Conservation (phyloP, 2,888 invertebrate species). For the Perizoma affinitatum region DNA sequence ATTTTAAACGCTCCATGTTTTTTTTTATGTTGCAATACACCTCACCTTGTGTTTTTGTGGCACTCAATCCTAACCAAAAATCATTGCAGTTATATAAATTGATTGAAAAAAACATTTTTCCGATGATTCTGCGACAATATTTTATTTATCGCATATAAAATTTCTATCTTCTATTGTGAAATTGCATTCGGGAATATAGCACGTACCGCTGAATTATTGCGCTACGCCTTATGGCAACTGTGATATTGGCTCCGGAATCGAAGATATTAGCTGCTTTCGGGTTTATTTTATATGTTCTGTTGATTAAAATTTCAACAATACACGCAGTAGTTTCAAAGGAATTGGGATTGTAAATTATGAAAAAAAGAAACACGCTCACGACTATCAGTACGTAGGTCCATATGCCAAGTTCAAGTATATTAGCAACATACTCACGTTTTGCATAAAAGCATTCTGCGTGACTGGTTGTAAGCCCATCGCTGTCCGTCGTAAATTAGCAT, state of each 20-base stretch:
- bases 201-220: conserved; percentile 55
- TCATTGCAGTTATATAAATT: neutral
- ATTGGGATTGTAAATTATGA: neutral
- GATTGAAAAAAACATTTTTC: too few species aligned
- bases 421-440: too few species aligned
- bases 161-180: conserved; percentile 38
- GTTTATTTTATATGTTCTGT: conserved; percentile 26
- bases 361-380: too few species aligned
- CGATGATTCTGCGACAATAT: neutral
- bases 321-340: neutral
- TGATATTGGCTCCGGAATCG: conserved; percentile 41
- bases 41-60: too few species aligned
- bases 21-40: too few species aligned
- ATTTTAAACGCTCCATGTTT: too few species aligned
- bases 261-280: conserved; percentile 36
- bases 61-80: neutral
- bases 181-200: conserved; percentile 48
- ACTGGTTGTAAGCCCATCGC: too few species aligned
- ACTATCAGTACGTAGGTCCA: too few species aligned
- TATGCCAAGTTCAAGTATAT: too few species aligned
- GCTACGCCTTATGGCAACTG: conserved; percentile 44
- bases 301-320: conserved; percentile 22
- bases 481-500: too few species aligned
- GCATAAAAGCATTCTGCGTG: too few species aligned
- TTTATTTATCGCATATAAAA: conserved; percentile 10